Conservation (phyloP, 2,888 invertebrate genomes). For the Cactoblastis cactorum region DNA sequence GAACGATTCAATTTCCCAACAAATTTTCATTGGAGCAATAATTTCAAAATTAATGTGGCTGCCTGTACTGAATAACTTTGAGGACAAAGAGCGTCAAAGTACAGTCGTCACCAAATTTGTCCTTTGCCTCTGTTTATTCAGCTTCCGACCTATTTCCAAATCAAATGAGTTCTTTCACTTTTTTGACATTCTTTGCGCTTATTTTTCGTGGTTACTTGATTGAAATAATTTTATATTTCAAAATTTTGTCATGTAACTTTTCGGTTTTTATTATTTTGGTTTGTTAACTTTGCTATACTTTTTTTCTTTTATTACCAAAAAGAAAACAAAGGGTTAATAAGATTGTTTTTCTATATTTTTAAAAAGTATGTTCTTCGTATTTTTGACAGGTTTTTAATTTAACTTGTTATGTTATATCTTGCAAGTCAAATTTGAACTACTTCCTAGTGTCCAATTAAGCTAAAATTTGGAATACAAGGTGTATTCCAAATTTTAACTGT, state of each 20-base stretch:
- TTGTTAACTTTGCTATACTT: neutral
- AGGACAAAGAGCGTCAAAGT: slow-evolving; percentile 2
- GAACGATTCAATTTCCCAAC: neutral
- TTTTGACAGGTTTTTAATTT: neutral
- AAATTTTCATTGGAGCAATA: neutral
- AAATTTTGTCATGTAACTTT: slow-evolving; percentile 2
- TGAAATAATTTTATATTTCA: neutral
- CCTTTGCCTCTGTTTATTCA: slow-evolving; percentile 11
- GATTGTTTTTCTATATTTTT: neutral
- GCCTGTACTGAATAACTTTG: neutral
- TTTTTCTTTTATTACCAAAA: neutral
- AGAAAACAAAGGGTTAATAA: neutral
- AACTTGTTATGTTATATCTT: too few relatives aligned
- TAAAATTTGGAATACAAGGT: too few relatives aligned
- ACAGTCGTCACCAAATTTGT: neutral
- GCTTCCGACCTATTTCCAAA: slow-evolving; percentile 12
- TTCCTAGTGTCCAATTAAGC: too few relatives aligned
- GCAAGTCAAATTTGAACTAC: too few relatives aligned
- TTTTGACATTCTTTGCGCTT: neutral
- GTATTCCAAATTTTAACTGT: too few relatives aligned
- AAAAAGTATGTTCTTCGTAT: too few relatives aligned
- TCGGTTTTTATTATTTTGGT: neutral
- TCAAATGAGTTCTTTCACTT: slow-evolving; percentile 13
- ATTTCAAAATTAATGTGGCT: neutral
- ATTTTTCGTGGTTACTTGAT: slow-evolving; percentile 10